A percentile compares a stretch with the other conserved stretches of the same genome.
Evolutionary conservation across 2,113 vertebrate genomes (phyloP).

Genomic region (Marmota monax): DNA sequence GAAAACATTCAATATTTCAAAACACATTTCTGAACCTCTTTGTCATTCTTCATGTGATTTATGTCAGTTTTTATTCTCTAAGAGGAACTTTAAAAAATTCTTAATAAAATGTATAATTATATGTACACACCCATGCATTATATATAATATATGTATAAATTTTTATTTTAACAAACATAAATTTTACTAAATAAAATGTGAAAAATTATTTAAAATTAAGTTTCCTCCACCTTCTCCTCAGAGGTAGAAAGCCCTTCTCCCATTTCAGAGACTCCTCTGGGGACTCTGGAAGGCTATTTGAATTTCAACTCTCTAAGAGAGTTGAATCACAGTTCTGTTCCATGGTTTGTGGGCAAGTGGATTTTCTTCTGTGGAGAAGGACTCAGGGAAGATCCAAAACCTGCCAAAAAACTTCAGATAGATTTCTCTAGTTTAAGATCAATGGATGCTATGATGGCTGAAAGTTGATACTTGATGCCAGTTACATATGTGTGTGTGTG

Average conservation of each 20-base stretch:
- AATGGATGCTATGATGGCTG: background rate
- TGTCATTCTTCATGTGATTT: background rate
- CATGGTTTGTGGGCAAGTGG: background rate
- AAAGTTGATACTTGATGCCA: background rate
- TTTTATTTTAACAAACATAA: background rate
- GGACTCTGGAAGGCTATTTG: constrained; percentile 3
- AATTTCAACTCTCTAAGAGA: constrained; percentile 26
- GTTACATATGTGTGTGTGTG: background rate
- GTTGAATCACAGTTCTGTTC: background rate
- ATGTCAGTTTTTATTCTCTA: background rate
- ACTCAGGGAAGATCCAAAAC: background rate
- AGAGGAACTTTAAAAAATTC: background rate
- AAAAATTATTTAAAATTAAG: background rate
- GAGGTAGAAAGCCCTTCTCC: background rate
- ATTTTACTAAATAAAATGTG: background rate
- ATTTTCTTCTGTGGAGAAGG: background rate
- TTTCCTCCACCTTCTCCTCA: background rate
- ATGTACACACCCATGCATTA: background rate
- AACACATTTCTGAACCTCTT: background rate
- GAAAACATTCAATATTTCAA: background rate
- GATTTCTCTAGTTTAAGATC: background rate
- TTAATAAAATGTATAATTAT: constrained; percentile 35
- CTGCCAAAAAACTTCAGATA: background rate
- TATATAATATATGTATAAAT: background rate
- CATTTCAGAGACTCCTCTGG: background rate